Evolutionary conservation across 2,888 invertebrate genomes (phyloP).

Genomic region (Hypomecis punctinalis): DNA sequence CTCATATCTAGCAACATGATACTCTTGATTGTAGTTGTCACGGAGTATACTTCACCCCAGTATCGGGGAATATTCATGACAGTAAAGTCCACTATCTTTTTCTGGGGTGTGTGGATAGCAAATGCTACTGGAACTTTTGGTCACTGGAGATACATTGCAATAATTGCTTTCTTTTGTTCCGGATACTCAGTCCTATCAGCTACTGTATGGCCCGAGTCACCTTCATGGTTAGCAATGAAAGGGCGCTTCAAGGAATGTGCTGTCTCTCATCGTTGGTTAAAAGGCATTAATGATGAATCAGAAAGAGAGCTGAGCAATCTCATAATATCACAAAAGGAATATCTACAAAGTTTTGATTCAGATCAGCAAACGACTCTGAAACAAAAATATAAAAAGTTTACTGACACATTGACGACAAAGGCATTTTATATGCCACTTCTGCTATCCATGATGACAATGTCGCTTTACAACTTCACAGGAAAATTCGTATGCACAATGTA

Average conservation of each 20-base stretch:
- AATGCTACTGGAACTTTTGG: conserved; percentile 49
- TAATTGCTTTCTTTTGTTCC: conserved; percentile 43
- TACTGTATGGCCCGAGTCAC: conserved; percentile 45
- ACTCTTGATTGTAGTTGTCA: conserved; percentile 41
- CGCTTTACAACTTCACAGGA: conserved; percentile 34
- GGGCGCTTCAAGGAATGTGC: conserved; percentile 48
- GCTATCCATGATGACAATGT: conserved; percentile 38
- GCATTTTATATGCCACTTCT: conserved; percentile 44
- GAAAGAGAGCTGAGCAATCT: conserved; percentile 46
- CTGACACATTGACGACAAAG: conserved; percentile 38
- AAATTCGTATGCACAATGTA: conserved; percentile 33
- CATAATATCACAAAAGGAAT: conserved; percentile 46
- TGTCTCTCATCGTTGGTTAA: conserved; percentile 47
- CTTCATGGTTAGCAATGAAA: conserved; percentile 51
- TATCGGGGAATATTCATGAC: conserved; percentile 50
- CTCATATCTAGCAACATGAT: conserved; percentile 35
- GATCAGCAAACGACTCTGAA: conserved; percentile 7
- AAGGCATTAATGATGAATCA: conserved; percentile 45
- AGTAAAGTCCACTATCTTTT: conserved; percentile 48
- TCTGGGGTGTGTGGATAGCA: conserved; percentile 50
- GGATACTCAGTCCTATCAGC: conserved; percentile 40
- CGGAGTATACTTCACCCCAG: conserved; percentile 49
- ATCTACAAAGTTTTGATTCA: conserved; percentile 25
- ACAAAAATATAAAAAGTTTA: conserved; percentile 1
- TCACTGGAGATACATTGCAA: conserved; percentile 46